phyloP scores from a whole-genome alignment of 2,113 vertebrate species.

The Pseudorectes ferrugineus region DNA sequence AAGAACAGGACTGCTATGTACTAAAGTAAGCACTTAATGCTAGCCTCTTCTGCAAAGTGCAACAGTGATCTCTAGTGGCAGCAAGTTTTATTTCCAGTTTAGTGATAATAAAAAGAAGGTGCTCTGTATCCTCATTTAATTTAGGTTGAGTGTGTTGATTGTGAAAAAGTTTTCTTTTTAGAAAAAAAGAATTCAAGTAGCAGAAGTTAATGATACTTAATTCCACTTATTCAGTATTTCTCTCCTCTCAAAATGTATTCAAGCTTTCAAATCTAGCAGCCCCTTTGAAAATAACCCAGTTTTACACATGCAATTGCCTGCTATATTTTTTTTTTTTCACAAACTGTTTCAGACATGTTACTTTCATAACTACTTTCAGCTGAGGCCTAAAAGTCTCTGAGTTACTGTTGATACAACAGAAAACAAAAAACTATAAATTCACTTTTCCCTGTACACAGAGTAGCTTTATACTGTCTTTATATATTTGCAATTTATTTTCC shows the following conservation, averaged over 20 bases:
- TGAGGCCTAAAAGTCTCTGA: not conserved
- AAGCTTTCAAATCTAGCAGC: not conserved
- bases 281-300: not conserved
- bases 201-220: not conserved
- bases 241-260: not conserved
- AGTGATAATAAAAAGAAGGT: not conserved
- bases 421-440: not conserved
- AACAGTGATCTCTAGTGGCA: slow-evolving; percentile 72
- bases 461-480: not conserved
- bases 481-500: not conserved
- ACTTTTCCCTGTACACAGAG: not conserved
- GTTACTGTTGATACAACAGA: not conserved
- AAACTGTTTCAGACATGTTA: not conserved
- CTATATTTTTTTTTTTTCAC: not conserved
- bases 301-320: not conserved
- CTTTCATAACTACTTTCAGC: not conserved
- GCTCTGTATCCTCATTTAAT: not conserved
- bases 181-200: not conserved
- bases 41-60: slow-evolving; percentile 38
- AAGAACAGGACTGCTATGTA: no score
- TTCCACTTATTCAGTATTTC: not conserved
- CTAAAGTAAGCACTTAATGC: not conserved
- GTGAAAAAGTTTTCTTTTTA: not conserved
- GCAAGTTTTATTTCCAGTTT: slow-evolving; percentile 40
- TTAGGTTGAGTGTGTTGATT: not conserved